A percentile compares a stretch with the other conserved stretches of the same genome.
These are phyloP conservation scores for Aplysina aerophoba DNA, from an alignment of 37 sponge, comb jelly and placozoan genomes.

Conservation along the genomic window DNA sequence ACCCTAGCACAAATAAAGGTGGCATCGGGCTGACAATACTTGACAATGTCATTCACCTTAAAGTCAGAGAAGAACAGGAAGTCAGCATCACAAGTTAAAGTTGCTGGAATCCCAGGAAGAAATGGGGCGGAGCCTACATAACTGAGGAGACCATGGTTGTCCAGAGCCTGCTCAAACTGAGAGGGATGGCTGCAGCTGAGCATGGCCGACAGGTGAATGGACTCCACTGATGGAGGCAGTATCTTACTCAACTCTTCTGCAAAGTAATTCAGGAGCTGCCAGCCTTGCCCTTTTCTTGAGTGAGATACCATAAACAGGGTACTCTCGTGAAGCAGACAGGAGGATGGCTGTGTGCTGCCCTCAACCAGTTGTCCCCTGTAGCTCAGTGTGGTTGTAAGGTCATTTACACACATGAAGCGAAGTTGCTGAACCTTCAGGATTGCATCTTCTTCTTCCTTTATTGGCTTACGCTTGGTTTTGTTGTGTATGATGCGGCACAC, in stretches of 20 bases:
- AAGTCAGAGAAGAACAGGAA: neutral
- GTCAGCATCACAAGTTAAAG: neutral
- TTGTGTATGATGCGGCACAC: slow-evolving; percentile 18
- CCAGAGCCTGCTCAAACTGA: slow-evolving; percentile 8
- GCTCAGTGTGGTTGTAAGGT: neutral
- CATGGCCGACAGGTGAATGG: neutral
- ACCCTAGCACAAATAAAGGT: slow-evolving; percentile 2
- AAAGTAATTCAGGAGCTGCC: neutral
- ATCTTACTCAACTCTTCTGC: neutral
- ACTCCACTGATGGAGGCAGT: neutral
- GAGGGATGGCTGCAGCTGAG: slow-evolving; percentile 6
- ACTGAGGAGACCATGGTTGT: neutral
- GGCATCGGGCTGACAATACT: slow-evolving; percentile 22
- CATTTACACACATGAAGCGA: neutral
- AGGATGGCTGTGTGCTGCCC: neutral
- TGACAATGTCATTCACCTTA: neutral
- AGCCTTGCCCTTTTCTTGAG: neutral
- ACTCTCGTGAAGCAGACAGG: neutral
- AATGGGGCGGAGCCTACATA: slow-evolving; percentile 8
- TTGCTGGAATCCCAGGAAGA: neutral
- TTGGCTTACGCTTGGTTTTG: neutral
- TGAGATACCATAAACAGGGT: neutral
- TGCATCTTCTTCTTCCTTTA: neutral
- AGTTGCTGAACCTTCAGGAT: neutral
- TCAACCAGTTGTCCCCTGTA: neutral